phyloP scores from a whole-genome alignment of 2,888 invertebrate genomes.

The Sisyra nigra region DNA sequence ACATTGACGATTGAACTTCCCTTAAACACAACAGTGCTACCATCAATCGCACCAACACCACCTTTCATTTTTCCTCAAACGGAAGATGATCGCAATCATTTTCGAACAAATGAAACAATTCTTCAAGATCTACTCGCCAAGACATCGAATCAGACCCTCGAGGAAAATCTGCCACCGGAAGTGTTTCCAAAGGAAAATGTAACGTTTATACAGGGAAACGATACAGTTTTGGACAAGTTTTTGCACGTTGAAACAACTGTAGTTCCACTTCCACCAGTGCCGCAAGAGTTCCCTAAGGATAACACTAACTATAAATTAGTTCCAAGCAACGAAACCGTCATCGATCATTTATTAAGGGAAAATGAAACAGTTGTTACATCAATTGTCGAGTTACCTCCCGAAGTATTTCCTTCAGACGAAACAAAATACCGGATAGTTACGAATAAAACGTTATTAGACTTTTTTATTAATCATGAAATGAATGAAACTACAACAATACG shows the following conservation, averaged over 20 bases:
- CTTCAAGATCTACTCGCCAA: background rate
- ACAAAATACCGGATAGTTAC: background rate
- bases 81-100: too few species aligned
- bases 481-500: background rate
- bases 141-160: background rate
- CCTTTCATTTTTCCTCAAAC: too few species aligned
- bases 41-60: too few species aligned
- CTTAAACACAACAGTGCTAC: too few species aligned
- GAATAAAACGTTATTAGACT: background rate
- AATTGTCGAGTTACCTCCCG: background rate
- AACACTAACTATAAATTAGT: slow-evolving; percentile 34
- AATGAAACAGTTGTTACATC: background rate
- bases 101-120: slow-evolving; percentile 1
- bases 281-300: slow-evolving; percentile 23
- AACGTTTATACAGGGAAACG: background rate
- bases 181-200: slow-evolving; percentile 1
- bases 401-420: background rate
- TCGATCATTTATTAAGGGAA: slow-evolving; percentile 23
- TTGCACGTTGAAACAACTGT: background rate
- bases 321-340: slow-evolving; percentile 31
- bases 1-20: too few species aligned
- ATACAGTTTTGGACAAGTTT: background rate
- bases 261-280: slow-evolving; percentile 9
- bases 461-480: background rate
- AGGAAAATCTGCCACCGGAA: background rate